A percentile compares a stretch with the other conserved stretches of the same genome.
Conservation (phyloP, 2,113 vertebrate genomes). For the Monopterus albus region DNA sequence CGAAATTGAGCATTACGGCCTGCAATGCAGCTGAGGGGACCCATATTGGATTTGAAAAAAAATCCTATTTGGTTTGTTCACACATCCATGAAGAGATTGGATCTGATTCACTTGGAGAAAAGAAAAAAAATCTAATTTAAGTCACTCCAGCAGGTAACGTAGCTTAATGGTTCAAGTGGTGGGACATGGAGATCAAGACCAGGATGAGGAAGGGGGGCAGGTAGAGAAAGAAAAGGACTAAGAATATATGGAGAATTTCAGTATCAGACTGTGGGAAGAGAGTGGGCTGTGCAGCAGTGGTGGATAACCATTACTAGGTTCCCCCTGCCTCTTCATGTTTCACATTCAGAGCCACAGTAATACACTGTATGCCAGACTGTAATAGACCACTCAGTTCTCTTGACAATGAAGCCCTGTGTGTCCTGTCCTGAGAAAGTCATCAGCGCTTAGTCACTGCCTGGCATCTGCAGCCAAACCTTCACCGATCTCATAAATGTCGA, state of each 20-base stretch:
- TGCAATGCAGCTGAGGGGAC: too few relatives aligned
- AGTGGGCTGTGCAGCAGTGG: slow-evolving; percentile 44
- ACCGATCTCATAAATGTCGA: slow-evolving; percentile 36
- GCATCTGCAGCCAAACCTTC: slow-evolving; percentile 3
- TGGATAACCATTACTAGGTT: slow-evolving; percentile 60
- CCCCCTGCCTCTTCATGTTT: background rate
- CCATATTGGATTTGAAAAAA: too few relatives aligned
- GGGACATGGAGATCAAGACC: background rate
- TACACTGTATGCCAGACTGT: background rate
- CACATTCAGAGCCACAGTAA: background rate
- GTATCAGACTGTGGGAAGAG: slow-evolving; percentile 58
- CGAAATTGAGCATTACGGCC: too few relatives aligned
- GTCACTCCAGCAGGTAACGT: too few relatives aligned
- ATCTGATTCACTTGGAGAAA: too few relatives aligned
- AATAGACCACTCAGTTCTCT: background rate
- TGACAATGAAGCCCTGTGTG: slow-evolving; percentile 48
- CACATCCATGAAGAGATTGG: too few relatives aligned
- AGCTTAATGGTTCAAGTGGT: background rate
- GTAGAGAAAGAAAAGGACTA: background rate
- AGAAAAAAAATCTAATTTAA: too few relatives aligned
- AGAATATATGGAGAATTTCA: slow-evolving; percentile 21
- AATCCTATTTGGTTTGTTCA: too few relatives aligned
- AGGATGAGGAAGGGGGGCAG: background rate
- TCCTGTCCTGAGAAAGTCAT: slow-evolving; percentile 57
- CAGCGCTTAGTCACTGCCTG: slow-evolving; percentile 25